Percentiles rank a stretch among this genome's conserved stretches.
Evolutionary conservation across 2,113 vertebrate species (phyloP).

Genomic region (Tetrao urogallus): DNA sequence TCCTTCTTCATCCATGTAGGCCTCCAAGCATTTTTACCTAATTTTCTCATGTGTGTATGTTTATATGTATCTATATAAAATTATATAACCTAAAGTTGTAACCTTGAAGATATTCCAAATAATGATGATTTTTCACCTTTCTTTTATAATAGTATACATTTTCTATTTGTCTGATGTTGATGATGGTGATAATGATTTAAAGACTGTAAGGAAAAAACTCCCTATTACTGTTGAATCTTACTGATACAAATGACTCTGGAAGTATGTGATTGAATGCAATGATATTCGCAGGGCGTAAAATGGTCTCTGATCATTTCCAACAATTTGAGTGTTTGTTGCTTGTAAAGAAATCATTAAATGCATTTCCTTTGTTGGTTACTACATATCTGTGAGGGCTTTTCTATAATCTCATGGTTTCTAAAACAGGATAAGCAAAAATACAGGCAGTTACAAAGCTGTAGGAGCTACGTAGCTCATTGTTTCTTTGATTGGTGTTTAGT

Average conservation of each 20-base stretch:
- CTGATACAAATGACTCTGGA: not conserved
- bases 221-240: not conserved
- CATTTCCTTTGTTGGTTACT: not conserved
- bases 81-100: not conserved
- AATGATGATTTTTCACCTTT: not conserved
- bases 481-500: not conserved
- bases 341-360: not conserved
- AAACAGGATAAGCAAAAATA: not conserved
- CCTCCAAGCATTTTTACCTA: not conserved
- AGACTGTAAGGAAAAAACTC: not conserved
- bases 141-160: not conserved
- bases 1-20: not conserved
- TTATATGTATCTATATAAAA: not conserved
- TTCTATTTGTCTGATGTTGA: not conserved
- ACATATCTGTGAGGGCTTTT: not conserved
- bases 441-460: not conserved
- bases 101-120: not conserved
- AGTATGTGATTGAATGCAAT: not conserved
- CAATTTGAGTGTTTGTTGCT: not conserved
- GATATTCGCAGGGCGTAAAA: not conserved
- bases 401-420: not conserved
- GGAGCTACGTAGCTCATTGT: not conserved
- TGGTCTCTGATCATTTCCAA: not conserved
- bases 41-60: not conserved
- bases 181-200: not conserved